Conservation (phyloP, 1,140 invertebrate species). For the Tribolium castaneum region DNA sequence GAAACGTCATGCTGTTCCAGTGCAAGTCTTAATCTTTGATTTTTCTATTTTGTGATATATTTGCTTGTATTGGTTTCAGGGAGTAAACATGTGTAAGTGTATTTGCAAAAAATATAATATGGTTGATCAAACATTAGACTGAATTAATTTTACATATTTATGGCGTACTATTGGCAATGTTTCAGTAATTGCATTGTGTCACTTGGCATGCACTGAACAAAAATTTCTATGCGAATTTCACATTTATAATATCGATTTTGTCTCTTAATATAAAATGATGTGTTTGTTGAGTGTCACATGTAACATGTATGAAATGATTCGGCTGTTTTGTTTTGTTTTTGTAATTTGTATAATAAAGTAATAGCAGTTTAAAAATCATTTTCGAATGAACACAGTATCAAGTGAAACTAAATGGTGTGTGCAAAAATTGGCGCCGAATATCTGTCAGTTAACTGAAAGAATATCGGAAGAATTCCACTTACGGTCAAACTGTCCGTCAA, state of each 20-base stretch:
- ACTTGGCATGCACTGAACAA: neutral
- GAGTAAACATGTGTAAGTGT: too few species aligned
- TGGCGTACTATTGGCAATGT: neutral
- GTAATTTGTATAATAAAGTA: too few species aligned
- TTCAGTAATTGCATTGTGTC: neutral
- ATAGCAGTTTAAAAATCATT: too few species aligned
- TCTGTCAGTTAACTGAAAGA: constrained; percentile 17
- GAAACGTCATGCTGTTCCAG: too few species aligned
- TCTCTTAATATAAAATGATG: neutral
- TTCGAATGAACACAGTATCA: neutral
- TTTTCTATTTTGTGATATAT: too few species aligned
- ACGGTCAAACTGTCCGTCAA: constrained; percentile 22
- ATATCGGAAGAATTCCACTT: constrained; percentile 27
- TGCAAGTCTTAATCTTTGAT: too few species aligned
- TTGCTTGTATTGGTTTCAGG: too few species aligned
- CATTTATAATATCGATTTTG: neutral
- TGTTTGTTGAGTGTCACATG: neutral
- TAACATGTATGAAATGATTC: neutral
- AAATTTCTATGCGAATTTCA: neutral
- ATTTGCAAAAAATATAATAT: neutral
- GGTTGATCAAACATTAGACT: neutral
- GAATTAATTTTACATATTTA: neutral
- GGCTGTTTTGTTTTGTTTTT: neutral
- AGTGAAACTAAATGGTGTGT: neutral
- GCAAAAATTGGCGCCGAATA: neutral